A percentile compares a stretch with the other conserved stretches of the same genome.
These are phyloP conservation scores for Pseudomyrmex gracilis DNA, from an alignment of 1,140 invertebrate genomes.

Conservation along the genomic window DNA sequence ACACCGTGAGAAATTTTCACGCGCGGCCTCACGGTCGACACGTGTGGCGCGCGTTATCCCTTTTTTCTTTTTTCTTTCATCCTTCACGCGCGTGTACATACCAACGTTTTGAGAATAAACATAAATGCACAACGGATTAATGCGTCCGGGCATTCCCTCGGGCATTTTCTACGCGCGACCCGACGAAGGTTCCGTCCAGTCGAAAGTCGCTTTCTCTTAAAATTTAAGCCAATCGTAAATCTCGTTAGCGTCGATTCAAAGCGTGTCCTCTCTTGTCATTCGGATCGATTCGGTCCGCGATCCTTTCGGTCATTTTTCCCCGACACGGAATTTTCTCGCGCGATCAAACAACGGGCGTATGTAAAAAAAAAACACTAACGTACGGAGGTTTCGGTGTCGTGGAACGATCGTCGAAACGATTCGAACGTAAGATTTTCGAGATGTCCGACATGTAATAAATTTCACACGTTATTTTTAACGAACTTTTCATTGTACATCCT, in stretches of 20 bases:
- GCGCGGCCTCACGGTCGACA: constrained; percentile 9
- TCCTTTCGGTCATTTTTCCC: constrained; percentile 32
- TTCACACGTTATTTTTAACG: no score
- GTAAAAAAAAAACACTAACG: constrained; percentile 5
- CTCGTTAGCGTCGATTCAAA: constrained; percentile 59
- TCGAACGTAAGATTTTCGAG: no score
- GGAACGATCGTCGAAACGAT: no score
- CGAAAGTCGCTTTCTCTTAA: constrained; percentile 58
- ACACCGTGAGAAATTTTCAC: constrained; percentile 40
- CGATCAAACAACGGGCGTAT: neutral
- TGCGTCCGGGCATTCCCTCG: constrained; percentile 5
- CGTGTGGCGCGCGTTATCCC: neutral
- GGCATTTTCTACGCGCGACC: neutral
- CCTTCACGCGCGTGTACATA: neutral
- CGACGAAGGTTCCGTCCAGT: neutral
- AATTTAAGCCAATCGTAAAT: constrained; percentile 59
- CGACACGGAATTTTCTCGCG: constrained; percentile 8
- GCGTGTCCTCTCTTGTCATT: constrained; percentile 23
- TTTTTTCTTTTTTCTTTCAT: no score
- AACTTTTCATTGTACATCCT: no score
- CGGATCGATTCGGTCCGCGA: constrained; percentile 8
- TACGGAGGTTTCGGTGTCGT: neutral
- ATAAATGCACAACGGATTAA: constrained; percentile 9
- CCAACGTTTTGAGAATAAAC: constrained; percentile 34
- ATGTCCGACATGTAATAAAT: no score